A percentile compares a stretch with the other conserved stretches of the same genome.
Evolutionary conservation across 1,140 invertebrate species (phyloP).

Genomic region (Drosophila azteca): DNA sequence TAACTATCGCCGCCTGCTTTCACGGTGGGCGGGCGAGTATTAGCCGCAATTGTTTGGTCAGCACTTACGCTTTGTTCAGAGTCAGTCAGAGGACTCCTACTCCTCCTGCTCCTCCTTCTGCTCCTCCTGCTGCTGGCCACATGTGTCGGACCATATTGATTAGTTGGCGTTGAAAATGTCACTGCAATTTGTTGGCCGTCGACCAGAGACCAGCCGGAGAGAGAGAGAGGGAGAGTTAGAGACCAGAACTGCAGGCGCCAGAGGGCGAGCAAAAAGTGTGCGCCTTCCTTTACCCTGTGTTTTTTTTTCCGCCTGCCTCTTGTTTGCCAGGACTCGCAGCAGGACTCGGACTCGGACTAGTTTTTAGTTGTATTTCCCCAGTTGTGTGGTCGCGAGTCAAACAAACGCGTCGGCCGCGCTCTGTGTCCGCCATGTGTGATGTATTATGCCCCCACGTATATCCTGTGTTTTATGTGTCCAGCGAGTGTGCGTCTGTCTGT

Average conservation of each 20-base stretch:
- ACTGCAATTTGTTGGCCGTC: constrained; percentile 68
- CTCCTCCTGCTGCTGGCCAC: constrained; percentile 9
- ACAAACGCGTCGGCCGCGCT: constrained; percentile 14
- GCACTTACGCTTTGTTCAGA: constrained; percentile 58
- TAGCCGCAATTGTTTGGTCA: constrained; percentile 78
- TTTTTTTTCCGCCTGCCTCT: background rate
- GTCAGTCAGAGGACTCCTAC: background rate
- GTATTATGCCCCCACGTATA: constrained; percentile 18
- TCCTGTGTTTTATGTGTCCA: constrained; percentile 5
- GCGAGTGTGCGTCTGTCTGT: constrained; percentile 3
- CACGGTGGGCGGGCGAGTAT: constrained; percentile 48
- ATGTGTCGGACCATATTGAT: constrained; percentile 70
- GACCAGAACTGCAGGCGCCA: constrained; percentile 50
- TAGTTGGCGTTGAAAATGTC: constrained; percentile 75
- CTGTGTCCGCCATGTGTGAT: constrained; percentile 8
- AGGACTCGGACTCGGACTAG: constrained; percentile 14
- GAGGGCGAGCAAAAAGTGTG: constrained; percentile 31
- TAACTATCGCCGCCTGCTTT: constrained; percentile 60
- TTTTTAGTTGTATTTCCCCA: constrained; percentile 55
- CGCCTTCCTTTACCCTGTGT: background rate
- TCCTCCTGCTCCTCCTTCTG: constrained; percentile 1
- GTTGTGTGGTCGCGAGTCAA: constrained; percentile 48
- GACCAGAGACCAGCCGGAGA: too few relatives aligned
- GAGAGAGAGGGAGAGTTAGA: background rate
- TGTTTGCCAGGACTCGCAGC: constrained; percentile 13